Evolutionary conservation across 1,140 invertebrate species (phyloP).

Genomic region (Drosophila littoralis): DNA sequence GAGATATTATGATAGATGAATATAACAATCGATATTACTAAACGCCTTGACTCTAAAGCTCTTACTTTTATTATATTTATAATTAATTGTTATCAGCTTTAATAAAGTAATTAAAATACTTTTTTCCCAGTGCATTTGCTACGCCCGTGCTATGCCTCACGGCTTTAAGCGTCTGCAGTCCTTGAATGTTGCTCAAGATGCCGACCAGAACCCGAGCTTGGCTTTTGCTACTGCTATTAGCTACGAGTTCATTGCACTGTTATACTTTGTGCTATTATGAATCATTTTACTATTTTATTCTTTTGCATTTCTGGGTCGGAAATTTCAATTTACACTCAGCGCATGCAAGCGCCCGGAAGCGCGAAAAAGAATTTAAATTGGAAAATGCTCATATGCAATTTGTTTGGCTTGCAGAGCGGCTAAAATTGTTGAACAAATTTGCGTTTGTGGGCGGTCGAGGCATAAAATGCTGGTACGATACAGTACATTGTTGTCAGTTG

Average conservation of each 20-base stretch:
- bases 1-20: too few relatives aligned
- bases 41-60: not conserved
- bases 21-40: too few relatives aligned
- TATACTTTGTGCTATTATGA: conserved; percentile 28
- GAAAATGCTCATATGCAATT: conserved; percentile 79
- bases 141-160: conserved; percentile 12
- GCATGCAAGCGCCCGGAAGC: conserved; percentile 37
- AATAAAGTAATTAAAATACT: too few relatives aligned
- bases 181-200: conserved; percentile 27
- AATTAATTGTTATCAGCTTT: not conserved
- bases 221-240: conserved; percentile 25
- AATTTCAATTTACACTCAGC: conserved; percentile 38
- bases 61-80: not conserved
- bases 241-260: conserved; percentile 38
- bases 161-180: conserved; percentile 26
- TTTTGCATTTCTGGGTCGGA: conserved; percentile 24
- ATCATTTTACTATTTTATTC: conserved; percentile 40
- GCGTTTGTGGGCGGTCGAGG: conserved; percentile 28
- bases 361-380: conserved; percentile 71
- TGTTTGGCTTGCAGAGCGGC: conserved; percentile 56
- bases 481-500: conserved; percentile 67
- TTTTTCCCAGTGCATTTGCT: conserved; percentile 21
- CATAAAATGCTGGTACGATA: conserved; percentile 10
- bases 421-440: conserved; percentile 56
- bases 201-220: not conserved